Conservation (phyloP, 2,797 vertebrate genomes). For the Anguilla pacifica region DNA sequence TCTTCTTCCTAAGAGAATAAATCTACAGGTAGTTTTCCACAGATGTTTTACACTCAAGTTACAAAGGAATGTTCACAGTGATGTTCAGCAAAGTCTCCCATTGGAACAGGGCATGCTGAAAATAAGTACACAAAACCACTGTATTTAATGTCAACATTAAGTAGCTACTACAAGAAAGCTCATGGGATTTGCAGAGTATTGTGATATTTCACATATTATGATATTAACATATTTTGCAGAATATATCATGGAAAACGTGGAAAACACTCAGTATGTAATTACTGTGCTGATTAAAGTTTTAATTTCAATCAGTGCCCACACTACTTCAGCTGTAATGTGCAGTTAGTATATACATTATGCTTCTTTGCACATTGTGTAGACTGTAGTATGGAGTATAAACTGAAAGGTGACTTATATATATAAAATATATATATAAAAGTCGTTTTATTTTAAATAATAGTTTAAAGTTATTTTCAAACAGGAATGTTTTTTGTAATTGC, state of each 20-base stretch:
- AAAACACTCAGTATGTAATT: not conserved
- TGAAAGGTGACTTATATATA: not conserved
- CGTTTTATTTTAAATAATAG: not conserved
- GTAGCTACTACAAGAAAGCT: not conserved
- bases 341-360: not conserved
- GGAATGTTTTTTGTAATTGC: not conserved
- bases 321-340: not conserved
- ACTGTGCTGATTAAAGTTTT: not conserved
- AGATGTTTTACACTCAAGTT: not conserved
- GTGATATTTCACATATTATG: not conserved
- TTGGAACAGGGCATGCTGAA: not conserved
- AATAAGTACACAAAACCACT: not conserved
- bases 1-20: conserved; percentile 10
- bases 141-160: not conserved
- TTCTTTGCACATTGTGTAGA: not conserved
- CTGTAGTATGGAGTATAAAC: not conserved
- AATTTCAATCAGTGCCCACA: not conserved
- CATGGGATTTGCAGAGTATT: not conserved
- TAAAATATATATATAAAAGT: not conserved
- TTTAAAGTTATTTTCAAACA: not conserved
- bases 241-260: not conserved
- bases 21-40: conserved; percentile 12
- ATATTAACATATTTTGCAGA: not conserved
- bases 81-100: not conserved
- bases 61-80: not conserved